phyloP scores from a whole-genome alignment of 2,888 invertebrate species.

The Perizoma flavofasciatum region DNA sequence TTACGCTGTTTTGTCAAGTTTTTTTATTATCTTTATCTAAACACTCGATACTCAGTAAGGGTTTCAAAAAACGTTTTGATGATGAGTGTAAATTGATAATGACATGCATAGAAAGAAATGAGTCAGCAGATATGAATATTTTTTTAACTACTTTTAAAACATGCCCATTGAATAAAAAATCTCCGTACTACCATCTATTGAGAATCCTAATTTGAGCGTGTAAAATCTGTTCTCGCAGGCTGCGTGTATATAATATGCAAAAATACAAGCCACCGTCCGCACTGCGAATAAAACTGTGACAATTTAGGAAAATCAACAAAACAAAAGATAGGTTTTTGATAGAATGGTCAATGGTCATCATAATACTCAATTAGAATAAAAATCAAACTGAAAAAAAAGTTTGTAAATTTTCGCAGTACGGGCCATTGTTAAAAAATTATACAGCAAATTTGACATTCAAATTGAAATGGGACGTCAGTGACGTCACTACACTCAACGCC shows the following conservation, averaged over 20 bases:
- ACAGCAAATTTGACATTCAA: conserved; percentile 49
- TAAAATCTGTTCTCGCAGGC: conserved; percentile 21
- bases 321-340: not conserved
- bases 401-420: conserved; percentile 7
- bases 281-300: conserved; percentile 3
- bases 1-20: too few relatives aligned
- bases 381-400: not conserved
- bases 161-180: conserved; percentile 14
- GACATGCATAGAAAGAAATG: too few relatives aligned
- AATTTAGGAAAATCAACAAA: not conserved
- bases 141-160: not conserved
- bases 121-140: too few relatives aligned
- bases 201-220: conserved; percentile 14
- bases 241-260: conserved; percentile 19
- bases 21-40: too few relatives aligned
- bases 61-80: too few relatives aligned
- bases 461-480: conserved; percentile 59
- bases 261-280: conserved; percentile 8
- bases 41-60: too few relatives aligned
- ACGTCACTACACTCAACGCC: conserved; percentile 42
- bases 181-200: conserved; percentile 3
- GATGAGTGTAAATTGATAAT: too few relatives aligned
- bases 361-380: not conserved
- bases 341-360: not conserved
- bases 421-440: conserved; percentile 48